A percentile compares a stretch with the other conserved stretches of the same genome.
These are phyloP conservation scores for Glandiceps talaboti DNA, from an alignment of 53 echinoderm and acorn worm genomes.

Conservation along the genomic window DNA sequence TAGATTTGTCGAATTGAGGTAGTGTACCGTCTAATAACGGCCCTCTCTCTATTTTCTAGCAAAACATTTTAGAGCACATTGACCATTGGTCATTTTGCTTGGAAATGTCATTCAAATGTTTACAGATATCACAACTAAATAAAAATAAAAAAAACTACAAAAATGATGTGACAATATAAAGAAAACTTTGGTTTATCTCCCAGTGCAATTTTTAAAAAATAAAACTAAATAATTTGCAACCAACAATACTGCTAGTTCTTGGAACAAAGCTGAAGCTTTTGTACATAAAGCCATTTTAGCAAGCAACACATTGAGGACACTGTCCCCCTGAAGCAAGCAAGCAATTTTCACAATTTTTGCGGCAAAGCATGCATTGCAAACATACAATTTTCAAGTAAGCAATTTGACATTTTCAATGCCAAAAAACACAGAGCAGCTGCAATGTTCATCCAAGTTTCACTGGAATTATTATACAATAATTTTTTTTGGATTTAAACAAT, in stretches of 20 bases:
- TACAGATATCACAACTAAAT: background rate
- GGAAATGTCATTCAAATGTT: too few relatives aligned
- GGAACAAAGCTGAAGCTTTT: background rate
- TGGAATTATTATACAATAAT: background rate
- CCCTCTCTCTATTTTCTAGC: too few relatives aligned
- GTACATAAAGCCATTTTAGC: background rate
- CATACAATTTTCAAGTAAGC: background rate
- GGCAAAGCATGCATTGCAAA: background rate
- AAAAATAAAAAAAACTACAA: background rate
- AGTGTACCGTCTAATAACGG: too few relatives aligned
- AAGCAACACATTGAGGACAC: background rate
- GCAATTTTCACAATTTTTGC: background rate
- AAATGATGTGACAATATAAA: background rate
- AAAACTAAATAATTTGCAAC: background rate
- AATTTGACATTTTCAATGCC: background rate
- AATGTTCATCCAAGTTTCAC: background rate
- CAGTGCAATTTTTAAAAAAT: too few relatives aligned
- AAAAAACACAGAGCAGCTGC: constrained; percentile 1
- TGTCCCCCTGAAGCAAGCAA: background rate
- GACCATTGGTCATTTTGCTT: too few relatives aligned
- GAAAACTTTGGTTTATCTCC: background rate
- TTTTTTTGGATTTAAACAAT: background rate
- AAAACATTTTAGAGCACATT: too few relatives aligned
- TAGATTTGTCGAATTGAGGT: too few relatives aligned
- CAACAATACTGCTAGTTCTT: background rate